A percentile compares a stretch with the other conserved stretches of the same genome.
These are phyloP conservation scores for Macaca mulatta DNA, from an alignment of 2,113 vertebrate genomes.

Conservation along the genomic window DNA sequence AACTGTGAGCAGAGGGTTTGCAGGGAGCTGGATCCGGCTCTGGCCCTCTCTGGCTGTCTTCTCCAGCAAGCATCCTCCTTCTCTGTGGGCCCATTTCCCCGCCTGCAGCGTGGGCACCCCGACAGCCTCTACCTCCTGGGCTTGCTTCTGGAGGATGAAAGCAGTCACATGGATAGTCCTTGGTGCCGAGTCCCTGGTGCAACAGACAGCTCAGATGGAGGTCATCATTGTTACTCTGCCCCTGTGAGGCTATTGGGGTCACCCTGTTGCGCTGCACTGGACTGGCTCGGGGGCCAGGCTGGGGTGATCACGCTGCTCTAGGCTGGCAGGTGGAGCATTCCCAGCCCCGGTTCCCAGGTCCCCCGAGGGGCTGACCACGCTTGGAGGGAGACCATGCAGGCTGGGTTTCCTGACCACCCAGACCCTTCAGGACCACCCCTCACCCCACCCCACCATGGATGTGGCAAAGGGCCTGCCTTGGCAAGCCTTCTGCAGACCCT, in stretches of 20 bases:
- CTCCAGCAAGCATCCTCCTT: background rate
- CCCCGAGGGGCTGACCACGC: fast-evolving
- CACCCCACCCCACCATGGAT: background rate
- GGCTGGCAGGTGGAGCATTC: background rate
- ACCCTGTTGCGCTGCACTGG: background rate
- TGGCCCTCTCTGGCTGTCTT: background rate
- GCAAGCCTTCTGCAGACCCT: background rate
- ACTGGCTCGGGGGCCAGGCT: background rate
- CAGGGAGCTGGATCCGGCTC: background rate
- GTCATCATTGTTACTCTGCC: background rate
- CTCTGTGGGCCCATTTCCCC: background rate
- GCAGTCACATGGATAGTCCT: fast-evolving
- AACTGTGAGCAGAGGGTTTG: background rate
- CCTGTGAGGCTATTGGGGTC: background rate
- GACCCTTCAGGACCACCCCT: background rate
- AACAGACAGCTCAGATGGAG: background rate
- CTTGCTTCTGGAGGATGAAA: no score
- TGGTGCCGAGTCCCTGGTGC: background rate
- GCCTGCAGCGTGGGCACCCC: background rate
- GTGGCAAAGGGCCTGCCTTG: background rate
- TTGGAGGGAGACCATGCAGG: fast-evolving
- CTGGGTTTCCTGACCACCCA: background rate
- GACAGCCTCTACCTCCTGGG: fast-evolving
- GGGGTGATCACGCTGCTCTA: background rate
- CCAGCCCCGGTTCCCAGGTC: fast-evolving